Evolutionary conservation across 92 coral and sea anemone species (phyloP).

Genomic region (Micromussa lordhowensis): DNA sequence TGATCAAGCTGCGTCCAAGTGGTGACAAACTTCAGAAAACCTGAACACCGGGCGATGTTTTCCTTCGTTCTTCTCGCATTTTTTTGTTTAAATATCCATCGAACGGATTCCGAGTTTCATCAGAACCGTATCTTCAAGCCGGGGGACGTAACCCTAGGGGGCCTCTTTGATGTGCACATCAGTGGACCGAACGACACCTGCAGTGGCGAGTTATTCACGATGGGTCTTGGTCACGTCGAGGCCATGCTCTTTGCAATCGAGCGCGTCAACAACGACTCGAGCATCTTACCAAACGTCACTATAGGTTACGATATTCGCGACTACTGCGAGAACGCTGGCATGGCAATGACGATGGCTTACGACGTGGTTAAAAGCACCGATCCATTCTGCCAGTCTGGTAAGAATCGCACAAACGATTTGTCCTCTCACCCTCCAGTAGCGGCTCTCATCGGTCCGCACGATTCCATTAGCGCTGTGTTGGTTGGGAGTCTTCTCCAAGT

Average conservation of each 20-base stretch:
- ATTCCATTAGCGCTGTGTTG: slow-evolving; percentile 69
- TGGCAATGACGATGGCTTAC: slow-evolving; percentile 71
- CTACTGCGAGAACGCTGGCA: slow-evolving; percentile 73
- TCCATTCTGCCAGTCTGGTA: not conserved
- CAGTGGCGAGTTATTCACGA: slow-evolving; percentile 35
- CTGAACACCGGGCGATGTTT: not conserved
- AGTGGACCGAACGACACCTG: slow-evolving; percentile 7
- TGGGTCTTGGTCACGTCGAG: slow-evolving; percentile 78
- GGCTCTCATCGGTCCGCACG: slow-evolving; percentile 76
- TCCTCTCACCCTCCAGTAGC: slow-evolving; percentile 41
- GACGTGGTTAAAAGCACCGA: slow-evolving; percentile 50
- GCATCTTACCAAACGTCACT: slow-evolving; percentile 51
- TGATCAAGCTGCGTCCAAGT: not conserved
- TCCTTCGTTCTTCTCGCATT: not conserved
- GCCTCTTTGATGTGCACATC: slow-evolving; percentile 40
- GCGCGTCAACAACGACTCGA: slow-evolving; percentile 64
- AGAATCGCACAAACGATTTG: not conserved
- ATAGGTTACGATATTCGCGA: slow-evolving; percentile 75
- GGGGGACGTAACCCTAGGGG: slow-evolving; percentile 65
- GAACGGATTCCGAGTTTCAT: not conserved
- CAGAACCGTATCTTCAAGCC: slow-evolving; percentile 21
- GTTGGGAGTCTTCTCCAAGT: slow-evolving; percentile 79
- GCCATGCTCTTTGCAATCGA: slow-evolving; percentile 67
- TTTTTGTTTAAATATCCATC: not conserved
- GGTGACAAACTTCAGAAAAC: not conserved